phyloP scores from a whole-genome alignment of 30 jellyfish, hydroid and myxozoan genomes.

The Aurelia aurita region DNA sequence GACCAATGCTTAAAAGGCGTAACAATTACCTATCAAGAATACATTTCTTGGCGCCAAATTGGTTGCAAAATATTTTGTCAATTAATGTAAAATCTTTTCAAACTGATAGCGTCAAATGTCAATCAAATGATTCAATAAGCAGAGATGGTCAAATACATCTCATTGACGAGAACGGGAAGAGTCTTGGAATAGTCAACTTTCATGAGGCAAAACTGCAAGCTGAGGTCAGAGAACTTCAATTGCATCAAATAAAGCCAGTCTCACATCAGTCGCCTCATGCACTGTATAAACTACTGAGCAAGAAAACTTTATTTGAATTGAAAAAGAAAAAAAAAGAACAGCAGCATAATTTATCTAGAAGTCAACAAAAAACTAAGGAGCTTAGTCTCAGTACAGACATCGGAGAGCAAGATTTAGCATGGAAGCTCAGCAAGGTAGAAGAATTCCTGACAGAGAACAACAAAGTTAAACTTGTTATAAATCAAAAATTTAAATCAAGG shows the following conservation, averaged over 20 bases:
- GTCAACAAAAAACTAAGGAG: slow-evolving; percentile 50
- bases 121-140: slow-evolving; percentile 39
- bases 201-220: slow-evolving; percentile 71
- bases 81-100: too few relatives aligned
- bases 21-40: too few relatives aligned
- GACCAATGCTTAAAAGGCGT: too few relatives aligned
- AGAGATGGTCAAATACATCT: slow-evolving; percentile 68
- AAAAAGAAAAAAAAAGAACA: slow-evolving; percentile 31
- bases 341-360: slow-evolving; percentile 9
- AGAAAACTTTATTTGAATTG: slow-evolving; percentile 36
- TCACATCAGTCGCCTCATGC: slow-evolving; percentile 66
- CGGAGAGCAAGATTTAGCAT: slow-evolving; percentile 57
- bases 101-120: too few relatives aligned
- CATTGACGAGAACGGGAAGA: slow-evolving; percentile 79
- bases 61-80: too few relatives aligned
- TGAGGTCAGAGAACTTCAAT: slow-evolving; percentile 29
- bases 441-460: slow-evolving; percentile 49
- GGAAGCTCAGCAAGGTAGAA: slow-evolving; percentile 45
- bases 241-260: slow-evolving; percentile 51
- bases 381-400: slow-evolving; percentile 63
- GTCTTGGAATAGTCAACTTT: slow-evolving; percentile 44
- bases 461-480: slow-evolving; percentile 43
- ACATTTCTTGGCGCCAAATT: too few relatives aligned
- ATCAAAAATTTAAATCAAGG: slow-evolving; percentile 40
- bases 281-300: slow-evolving; percentile 39